Base-by-base conservation (phyloP, 2,797 vertebrate genomes). In the Numenius phaeopus region DNA sequence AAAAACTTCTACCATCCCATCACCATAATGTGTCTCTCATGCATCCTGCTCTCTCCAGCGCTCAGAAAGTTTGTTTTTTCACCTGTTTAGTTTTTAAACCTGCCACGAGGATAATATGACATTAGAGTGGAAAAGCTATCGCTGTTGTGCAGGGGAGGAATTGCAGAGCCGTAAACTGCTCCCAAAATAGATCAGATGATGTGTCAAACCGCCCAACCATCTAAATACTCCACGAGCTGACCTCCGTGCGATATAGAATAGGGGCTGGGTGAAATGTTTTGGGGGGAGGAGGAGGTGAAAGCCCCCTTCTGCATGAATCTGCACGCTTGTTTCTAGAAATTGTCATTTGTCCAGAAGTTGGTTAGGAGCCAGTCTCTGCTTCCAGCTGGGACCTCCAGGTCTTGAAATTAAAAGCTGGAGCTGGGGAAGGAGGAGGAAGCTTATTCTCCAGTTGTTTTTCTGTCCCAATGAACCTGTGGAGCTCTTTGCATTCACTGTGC, bases 171-270 rank as follows among this genome's bases (percentile, higher is more conserved):
- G 69, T 98, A 96, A 97, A 97, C 96, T 94, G 93, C 93, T 97
- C 97, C 95, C 77, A 94, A 95, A 98, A 98, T 98, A 98, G 97
- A 90, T 37, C 95, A 95, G 96, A 95, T 97, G 97, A 97, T 95
- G 96, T 97, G 97, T 96, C 96, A 97, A 96, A 95, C 94, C 3
- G 70, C 94, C 88, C 96, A 96, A 59, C 96, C 80, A 94, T 97
- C 96, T 85, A 47, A 94, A 96, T 49, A 71, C 92, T 97, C 73
- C 87, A 82, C 3, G 24, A 77, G 83, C 90, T 97, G 96, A 93
- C 93, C 94, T 96, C 94, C 59, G 2, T 61, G 91, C n/a, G 81
- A 93, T 83, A 90, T 91, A 85, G 92, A 96, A 95, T 87, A 83
- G 78, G 94, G 94, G 89, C 90, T 92, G 94, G 86, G 66, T 64